These are phyloP conservation scores for Premnoplex brunnescens DNA, from an alignment of 2,797 vertebrate genomes.

Conservation along the genomic window DNA sequence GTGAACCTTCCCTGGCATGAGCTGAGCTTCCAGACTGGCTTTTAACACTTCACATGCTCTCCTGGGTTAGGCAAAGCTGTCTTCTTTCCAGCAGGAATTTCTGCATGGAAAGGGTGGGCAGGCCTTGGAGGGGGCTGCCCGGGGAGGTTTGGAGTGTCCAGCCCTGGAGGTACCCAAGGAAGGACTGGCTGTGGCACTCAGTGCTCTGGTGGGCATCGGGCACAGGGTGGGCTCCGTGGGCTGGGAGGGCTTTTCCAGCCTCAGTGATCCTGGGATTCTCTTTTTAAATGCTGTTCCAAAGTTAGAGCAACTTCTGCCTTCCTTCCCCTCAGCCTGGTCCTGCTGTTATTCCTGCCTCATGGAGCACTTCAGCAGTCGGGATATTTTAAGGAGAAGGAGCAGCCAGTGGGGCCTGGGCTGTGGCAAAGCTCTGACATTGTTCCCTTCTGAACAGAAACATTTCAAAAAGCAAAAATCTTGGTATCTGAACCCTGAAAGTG, in stretches of 20 bases:
- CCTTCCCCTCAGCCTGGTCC: rapidly evolving
- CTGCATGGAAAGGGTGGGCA: background rate
- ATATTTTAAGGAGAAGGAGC: background rate
- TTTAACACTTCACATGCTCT: rapidly evolving
- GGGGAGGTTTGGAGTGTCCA: background rate
- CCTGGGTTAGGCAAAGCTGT: background rate
- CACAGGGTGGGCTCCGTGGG: rapidly evolving
- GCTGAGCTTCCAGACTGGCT: background rate
- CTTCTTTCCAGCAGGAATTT: background rate
- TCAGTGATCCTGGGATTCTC: background rate
- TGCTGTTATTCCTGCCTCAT: rapidly evolving
- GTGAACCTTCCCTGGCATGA: background rate
- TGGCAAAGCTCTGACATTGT: background rate
- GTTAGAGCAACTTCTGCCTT: background rate
- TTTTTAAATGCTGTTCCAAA: background rate
- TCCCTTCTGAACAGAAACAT: background rate
- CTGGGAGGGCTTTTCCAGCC: background rate
- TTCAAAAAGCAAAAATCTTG: background rate
- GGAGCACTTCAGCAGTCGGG: background rate
- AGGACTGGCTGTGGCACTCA: background rate
- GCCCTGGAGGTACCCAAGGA: background rate
- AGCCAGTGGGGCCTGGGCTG: background rate
- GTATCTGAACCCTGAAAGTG: rapidly evolving
- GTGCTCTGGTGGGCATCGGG: rapidly evolving
- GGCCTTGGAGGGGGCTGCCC: background rate